Base-by-base conservation (phyloP, 2,797 vertebrate species). In the Hydrophis major region DNA sequence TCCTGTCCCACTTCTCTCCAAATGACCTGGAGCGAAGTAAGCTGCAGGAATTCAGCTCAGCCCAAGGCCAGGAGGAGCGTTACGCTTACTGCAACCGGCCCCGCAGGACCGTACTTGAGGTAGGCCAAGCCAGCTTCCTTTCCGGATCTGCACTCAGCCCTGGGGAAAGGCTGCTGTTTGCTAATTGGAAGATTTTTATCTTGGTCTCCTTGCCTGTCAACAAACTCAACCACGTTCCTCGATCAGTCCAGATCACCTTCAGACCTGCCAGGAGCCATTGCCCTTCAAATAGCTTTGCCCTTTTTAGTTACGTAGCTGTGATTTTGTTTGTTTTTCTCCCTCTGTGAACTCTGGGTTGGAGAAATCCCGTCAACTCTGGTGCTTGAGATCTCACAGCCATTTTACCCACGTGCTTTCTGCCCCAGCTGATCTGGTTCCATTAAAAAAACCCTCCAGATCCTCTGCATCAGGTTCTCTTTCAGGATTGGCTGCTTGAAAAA, bases 61-160 rank as follows among this genome's bases (percentile, higher is more conserved):
- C 98, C 0, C 96, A 95, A 0, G 99, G 99, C 69, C 99, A 99
- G 97, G 98, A 99, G 2, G 98, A 98, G 13, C 98, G 99, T 83
- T 97, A 97, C 57, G 93, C 95, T 78, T 99, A 99, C 98, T 99
- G 99, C 97, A 98, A 93, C 96, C 97, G 98, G 69, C 98, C 98
- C 0, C 97, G 98, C 6, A 98, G 99, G 96, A 99, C 98, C 0
- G 96, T 97, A 0, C 97, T 99, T 4, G 99, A 99, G 99, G 99
- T 99, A 93, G 69, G 96, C 16, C 50, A 53, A 53, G 0, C 86
- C 55, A 59, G 1, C 4, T 5, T 12, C 60, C 42, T 25, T 16
- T 53, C 37, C 11, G 14, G 16, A 2, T 11, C 55, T n/a, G 53
- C 14, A 87, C 14, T 28, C 7, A 1, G 50, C 13, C n/a, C 2